These are phyloP conservation scores for Hydrophis major DNA, from an alignment of 2,797 vertebrate genomes.

Conservation along the genomic window DNA sequence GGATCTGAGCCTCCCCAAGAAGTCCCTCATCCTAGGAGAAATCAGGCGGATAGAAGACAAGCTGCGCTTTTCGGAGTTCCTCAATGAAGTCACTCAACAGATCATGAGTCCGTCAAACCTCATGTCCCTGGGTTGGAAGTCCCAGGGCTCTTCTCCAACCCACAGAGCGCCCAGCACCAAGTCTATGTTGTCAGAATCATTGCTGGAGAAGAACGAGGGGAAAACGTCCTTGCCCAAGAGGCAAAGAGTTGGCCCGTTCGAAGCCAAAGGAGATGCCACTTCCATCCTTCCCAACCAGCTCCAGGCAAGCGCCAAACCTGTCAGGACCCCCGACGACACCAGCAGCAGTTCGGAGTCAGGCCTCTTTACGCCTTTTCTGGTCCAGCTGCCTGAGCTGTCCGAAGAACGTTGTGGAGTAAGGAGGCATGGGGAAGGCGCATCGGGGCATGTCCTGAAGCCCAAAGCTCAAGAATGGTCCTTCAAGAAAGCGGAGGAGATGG, in stretches of 20 bases:
- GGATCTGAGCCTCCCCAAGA: conserved; percentile 29
- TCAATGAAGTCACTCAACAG: conserved; percentile 84
- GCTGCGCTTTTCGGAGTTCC: conserved; percentile 80
- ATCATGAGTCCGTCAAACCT: conserved; percentile 82
- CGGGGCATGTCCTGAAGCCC: not conserved
- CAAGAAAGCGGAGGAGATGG: not conserved
- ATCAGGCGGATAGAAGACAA: conserved; percentile 71
- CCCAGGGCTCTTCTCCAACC: not conserved
- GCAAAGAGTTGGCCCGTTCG: conserved; percentile 17
- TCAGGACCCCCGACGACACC: conserved; percentile 42
- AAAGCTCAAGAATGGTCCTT: not conserved
- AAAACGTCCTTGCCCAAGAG: conserved; percentile 31
- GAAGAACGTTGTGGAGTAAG: not conserved
- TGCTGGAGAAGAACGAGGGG: conserved; percentile 46
- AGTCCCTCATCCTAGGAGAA: conserved; percentile 49
- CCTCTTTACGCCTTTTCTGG: not conserved
- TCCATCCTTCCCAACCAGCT: not conserved
- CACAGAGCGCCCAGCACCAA: conserved; percentile 13
- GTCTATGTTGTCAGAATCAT: conserved; percentile 46
- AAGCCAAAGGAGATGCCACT: conserved; percentile 10
- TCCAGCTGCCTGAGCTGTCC: not conserved
- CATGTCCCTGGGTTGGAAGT: conserved; percentile 77
- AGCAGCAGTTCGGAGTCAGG: conserved; percentile 64
- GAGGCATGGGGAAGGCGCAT: not conserved
- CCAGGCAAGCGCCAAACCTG: not conserved